Evolutionary conservation across 1,140 invertebrate genomes (phyloP).

Genomic region (Archivesica marissinica): DNA sequence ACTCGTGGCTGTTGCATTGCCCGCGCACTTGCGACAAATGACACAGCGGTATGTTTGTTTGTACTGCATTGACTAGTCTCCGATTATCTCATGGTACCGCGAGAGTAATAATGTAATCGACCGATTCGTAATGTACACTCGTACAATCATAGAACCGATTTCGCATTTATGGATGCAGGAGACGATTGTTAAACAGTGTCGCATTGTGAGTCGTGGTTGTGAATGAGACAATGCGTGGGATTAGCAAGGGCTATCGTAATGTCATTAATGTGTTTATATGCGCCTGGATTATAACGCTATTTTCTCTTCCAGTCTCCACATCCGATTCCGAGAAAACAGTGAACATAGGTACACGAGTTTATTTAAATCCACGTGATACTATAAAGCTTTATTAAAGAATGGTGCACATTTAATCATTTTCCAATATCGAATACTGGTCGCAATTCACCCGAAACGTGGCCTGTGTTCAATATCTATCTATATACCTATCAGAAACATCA

Average conservation of each 20-base stretch:
- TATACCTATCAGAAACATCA: too few relatives aligned
- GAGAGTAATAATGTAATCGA: background rate
- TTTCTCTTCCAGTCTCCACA: background rate
- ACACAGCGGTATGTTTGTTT: too few relatives aligned
- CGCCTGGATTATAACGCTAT: background rate
- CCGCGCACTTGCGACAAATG: too few relatives aligned
- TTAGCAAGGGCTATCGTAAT: background rate
- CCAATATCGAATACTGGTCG: too few relatives aligned
- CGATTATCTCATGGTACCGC: background rate
- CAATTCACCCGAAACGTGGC: too few relatives aligned
- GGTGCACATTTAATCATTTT: too few relatives aligned
- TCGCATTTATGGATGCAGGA: background rate
- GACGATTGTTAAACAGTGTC: background rate
- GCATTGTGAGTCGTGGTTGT: background rate
- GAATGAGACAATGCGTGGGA: background rate
- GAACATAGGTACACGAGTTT: slow-evolving; percentile 5
- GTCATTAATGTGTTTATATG: background rate
- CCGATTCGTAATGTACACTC: background rate
- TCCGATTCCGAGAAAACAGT: background rate
- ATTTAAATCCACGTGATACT: too few relatives aligned
- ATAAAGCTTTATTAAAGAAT: too few relatives aligned
- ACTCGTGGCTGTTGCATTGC: too few relatives aligned
- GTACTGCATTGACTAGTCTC: too few relatives aligned
- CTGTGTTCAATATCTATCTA: too few relatives aligned
- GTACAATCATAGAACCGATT: background rate